Conservation (phyloP, 2,797 vertebrate genomes). For the Phataginus tetradactyla region DNA sequence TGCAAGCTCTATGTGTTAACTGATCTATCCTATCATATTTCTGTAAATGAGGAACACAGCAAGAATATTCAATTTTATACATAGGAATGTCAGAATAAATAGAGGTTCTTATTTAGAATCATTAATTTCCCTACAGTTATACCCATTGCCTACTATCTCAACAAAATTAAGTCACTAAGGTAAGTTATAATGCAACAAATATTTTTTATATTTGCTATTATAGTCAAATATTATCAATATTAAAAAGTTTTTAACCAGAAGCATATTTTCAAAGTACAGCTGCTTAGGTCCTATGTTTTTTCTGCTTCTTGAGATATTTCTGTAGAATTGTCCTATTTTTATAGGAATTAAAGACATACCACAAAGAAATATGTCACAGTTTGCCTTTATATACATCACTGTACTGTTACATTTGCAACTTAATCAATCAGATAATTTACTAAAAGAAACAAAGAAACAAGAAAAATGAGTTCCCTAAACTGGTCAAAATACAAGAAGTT, state of each 20-base stretch:
- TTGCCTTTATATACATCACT: background rate
- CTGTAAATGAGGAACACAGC: background rate
- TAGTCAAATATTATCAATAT: background rate
- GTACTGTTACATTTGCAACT: background rate
- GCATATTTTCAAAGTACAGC: background rate
- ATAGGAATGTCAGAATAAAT: background rate
- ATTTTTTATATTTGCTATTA: background rate
- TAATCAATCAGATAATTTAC: background rate
- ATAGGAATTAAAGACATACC: background rate
- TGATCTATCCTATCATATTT: background rate
- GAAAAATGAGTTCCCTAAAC: background rate
- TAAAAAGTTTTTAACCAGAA: background rate
- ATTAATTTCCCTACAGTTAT: background rate
- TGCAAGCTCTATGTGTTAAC: background rate
- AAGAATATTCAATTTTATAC: background rate
- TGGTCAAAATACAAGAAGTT: background rate
- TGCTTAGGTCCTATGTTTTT: background rate
- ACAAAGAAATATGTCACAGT: background rate
- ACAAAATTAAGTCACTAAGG: background rate
- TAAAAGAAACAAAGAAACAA: background rate
- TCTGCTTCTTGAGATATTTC: background rate
- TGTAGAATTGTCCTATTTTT: background rate
- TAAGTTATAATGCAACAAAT: background rate
- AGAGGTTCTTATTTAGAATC: background rate
- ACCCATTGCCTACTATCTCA: background rate